Evolutionary conservation across 2,113 vertebrate species (phyloP).

Genomic region (Chlamydotis undulata): DNA sequence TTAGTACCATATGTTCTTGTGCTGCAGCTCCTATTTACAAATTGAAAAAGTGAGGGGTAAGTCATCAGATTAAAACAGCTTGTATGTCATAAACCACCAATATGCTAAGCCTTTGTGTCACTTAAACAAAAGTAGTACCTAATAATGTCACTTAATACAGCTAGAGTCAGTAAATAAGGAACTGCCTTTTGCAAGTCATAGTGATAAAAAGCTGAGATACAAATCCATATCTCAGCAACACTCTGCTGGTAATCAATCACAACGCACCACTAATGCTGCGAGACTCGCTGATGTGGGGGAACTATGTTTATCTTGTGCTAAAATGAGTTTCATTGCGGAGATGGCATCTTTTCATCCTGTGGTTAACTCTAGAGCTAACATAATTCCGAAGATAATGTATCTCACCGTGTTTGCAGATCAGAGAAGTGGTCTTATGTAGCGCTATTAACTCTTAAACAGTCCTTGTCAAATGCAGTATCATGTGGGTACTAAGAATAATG

Average conservation of each 20-base stretch:
- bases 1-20: slow-evolving; percentile 74
- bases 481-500: neutral
- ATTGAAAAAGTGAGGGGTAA: slow-evolving; percentile 63
- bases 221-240: slow-evolving; percentile 80
- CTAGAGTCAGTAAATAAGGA: slow-evolving; percentile 70
- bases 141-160: slow-evolving; percentile 79
- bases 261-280: slow-evolving; percentile 66
- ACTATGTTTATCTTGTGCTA: slow-evolving; percentile 75
- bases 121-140: slow-evolving; percentile 77
- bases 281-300: slow-evolving; percentile 53
- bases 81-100: slow-evolving; percentile 74
- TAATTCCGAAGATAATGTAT: slow-evolving; percentile 62
- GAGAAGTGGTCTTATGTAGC: neutral
- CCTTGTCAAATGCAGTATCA: neutral
- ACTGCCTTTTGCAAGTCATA: slow-evolving; percentile 64
- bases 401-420: slow-evolving; percentile 57
- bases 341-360: slow-evolving; percentile 69
- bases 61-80: slow-evolving; percentile 69
- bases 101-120: slow-evolving; percentile 70
- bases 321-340: slow-evolving; percentile 63
- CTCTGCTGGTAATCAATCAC: slow-evolving; percentile 60
- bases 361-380: slow-evolving; percentile 63
- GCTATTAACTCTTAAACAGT: slow-evolving; percentile 1
- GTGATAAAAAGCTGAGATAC: slow-evolving; percentile 76
- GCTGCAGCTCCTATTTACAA: slow-evolving; percentile 67